These are phyloP conservation scores for Mycalesis mineus DNA, from an alignment of 2,888 invertebrate genomes.

Conservation along the genomic window DNA sequence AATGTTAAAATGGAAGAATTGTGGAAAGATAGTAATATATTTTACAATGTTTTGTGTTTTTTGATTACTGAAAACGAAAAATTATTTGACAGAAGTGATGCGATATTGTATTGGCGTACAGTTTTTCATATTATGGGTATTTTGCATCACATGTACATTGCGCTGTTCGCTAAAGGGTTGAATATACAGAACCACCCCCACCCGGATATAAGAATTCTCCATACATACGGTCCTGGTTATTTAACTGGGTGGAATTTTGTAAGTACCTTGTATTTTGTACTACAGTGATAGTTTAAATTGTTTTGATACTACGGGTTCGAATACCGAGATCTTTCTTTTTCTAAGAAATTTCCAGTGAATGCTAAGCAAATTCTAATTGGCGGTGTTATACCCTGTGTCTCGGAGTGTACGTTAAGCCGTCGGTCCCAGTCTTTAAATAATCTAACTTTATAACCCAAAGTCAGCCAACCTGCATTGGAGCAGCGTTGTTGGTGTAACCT, in stretches of 20 bases:
- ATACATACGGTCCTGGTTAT: slow-evolving; percentile 43
- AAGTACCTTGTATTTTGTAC: slow-evolving; percentile 38
- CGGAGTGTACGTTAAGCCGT: too few relatives aligned
- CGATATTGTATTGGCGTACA: slow-evolving; percentile 59
- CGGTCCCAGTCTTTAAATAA: too few relatives aligned
- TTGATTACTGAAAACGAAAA: slow-evolving; percentile 67
- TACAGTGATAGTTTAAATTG: too few relatives aligned
- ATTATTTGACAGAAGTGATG: slow-evolving; percentile 57
- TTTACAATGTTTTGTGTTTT: slow-evolving; percentile 62
- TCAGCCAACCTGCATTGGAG: too few relatives aligned
- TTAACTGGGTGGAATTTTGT: slow-evolving; percentile 69
- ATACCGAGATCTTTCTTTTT: too few relatives aligned
- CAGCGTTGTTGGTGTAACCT: too few relatives aligned
- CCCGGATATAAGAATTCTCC: slow-evolving; percentile 43
- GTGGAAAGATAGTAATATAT: slow-evolving; percentile 57
- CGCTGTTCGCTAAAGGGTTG: slow-evolving; percentile 37
- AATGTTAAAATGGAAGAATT: slow-evolving; percentile 49
- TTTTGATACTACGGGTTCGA: too few relatives aligned
- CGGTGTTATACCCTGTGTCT: too few relatives aligned
- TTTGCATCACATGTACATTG: slow-evolving; percentile 47
- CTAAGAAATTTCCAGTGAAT: too few relatives aligned
- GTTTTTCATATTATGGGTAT: slow-evolving; percentile 50
- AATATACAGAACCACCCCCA: slow-evolving; percentile 36
- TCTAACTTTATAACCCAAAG: too few relatives aligned
- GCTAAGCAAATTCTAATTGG: too few relatives aligned